A percentile compares a stretch with the other conserved stretches of the same genome.
These are phyloP conservation scores for Diplodus puntazzo DNA, from an alignment of 2,797 vertebrate species.

Conservation along the genomic window DNA sequence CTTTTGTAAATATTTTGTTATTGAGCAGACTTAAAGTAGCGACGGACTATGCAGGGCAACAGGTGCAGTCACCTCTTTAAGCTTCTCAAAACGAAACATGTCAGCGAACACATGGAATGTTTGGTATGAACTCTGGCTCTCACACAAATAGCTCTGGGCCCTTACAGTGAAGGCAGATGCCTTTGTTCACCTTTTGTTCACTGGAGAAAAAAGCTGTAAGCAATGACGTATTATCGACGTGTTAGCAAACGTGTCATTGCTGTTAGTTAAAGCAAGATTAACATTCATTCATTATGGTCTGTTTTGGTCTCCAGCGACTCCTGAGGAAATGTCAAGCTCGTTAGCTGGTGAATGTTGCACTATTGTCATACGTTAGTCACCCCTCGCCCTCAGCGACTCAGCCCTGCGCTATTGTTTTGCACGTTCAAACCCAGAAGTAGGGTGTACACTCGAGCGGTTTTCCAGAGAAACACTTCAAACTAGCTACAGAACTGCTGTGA, in stretches of 20 bases:
- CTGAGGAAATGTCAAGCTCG: not conserved
- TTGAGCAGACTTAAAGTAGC: not conserved
- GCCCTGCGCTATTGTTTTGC: too few species aligned
- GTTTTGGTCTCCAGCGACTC: not conserved
- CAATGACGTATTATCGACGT: too few species aligned
- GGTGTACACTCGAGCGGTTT: too few species aligned
- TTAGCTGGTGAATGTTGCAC: not conserved
- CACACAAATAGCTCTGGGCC: not conserved
- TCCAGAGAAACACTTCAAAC: too few species aligned
- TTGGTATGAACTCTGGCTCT: not conserved
- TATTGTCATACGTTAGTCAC: not conserved
- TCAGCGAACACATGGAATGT: conserved; percentile 8
- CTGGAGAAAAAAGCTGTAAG: not conserved
- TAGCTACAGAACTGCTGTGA: too few species aligned
- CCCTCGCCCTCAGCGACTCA: too few species aligned
- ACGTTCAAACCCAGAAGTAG: too few species aligned
- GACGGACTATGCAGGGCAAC: not conserved
- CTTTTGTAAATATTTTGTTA: not conserved
- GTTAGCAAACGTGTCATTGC: too few species aligned
- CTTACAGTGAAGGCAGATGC: not conserved
- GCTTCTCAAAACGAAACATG: not conserved
- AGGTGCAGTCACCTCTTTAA: not conserved
- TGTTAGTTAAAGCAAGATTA: too few species aligned
- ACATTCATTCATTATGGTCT: not conserved
- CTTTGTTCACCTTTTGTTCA: not conserved